Evolutionary conservation across 2,797 vertebrate species (phyloP), one percentile per base, ranked within the genome.

Genomic region (Artibeus lituratus): DNA sequence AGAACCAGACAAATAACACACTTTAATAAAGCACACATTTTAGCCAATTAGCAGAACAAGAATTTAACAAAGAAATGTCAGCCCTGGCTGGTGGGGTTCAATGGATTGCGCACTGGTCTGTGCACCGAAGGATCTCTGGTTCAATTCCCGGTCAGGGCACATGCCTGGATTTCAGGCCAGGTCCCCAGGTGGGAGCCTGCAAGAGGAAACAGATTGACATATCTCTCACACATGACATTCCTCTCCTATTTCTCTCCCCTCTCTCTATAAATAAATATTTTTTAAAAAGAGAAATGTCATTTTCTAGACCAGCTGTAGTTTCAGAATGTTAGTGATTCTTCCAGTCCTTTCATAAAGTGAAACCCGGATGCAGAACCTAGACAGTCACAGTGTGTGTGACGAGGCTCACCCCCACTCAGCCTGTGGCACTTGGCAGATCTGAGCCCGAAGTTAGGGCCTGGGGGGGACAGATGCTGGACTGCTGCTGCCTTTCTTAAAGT

Each of bases 1-100:
- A 92, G n/a, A 8, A 65, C 26, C n/a, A 82, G 74, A 85, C 82
- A 87, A 94, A 83, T 47, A 72, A 67, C 86, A 51, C 65, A 22
- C n/a, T 94, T 92, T 44, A 57, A 74, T 14, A 67, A 87, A 85
- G 39, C 51, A 44, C 1, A 42, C 29, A 57, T 70, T 65, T 87
- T n/a, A 87, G 37, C 59, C 49, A 69, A 72, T 72, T 8, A 78
- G 39, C 59, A 21, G 51, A 51, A 83, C 14, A 78, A 94, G 90
- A 95, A 57, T 10, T n/a, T n/a, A 87, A 83, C 22, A 53, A 93
- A 55, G 53, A 65, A 70, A 73, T 14, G 26, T 55, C 65, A 70
- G 53, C 53, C 53, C 53, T 55, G 53, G 53, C 53, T 55, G 53
- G 53, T 10, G 21, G 7, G 7, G 53, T 8, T 55, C 21, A 22